Percentiles rank a stretch among this genome's conserved stretches.
phyloP scores from a whole-genome alignment of 2,113 vertebrate species.

The Promerops cafer region DNA sequence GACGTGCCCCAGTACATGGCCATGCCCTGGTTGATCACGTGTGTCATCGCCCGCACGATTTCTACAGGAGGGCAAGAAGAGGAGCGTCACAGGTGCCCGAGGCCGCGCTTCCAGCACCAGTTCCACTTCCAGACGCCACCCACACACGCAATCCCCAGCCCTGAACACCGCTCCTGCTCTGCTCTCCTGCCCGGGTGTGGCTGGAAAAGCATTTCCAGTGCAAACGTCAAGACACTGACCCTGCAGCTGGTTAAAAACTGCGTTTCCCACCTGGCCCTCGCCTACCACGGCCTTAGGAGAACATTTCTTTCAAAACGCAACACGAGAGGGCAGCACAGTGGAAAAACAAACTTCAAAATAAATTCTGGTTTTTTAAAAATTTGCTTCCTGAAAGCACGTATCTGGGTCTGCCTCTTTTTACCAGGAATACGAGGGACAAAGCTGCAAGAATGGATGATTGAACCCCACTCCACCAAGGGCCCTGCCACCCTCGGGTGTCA shows the following conservation, averaged over 20 bases:
- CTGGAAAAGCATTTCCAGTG: neutral
- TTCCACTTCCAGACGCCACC: fast-evolving
- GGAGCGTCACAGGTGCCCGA: fast-evolving
- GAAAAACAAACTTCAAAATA: neutral
- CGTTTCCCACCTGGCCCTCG: neutral
- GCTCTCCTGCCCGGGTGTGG: fast-evolving
- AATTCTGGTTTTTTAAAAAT: neutral
- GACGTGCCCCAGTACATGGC: conserved; percentile 99
- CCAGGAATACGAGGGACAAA: neutral
- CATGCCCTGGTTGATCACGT: conserved; percentile 97
- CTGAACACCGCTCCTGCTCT: fast-evolving
- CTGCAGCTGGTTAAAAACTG: neutral
- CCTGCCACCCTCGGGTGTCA: neutral
- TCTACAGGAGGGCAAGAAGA: conserved; percentile 55
- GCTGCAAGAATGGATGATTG: fast-evolving
- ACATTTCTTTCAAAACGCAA: neutral
- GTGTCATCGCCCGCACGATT: conserved; percentile 95
- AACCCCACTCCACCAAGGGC: fast-evolving
- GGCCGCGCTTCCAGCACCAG: neutral
- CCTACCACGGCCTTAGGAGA: fast-evolving
- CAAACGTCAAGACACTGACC: fast-evolving
- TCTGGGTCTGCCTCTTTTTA: neutral
- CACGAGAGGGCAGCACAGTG: conserved; percentile 68
- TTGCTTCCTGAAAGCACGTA: fast-evolving
- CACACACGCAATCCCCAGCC: fast-evolving